These are phyloP conservation scores for Scaptomyza parva DNA, from an alignment of 2,888 invertebrate species.

Conservation along the genomic window DNA sequence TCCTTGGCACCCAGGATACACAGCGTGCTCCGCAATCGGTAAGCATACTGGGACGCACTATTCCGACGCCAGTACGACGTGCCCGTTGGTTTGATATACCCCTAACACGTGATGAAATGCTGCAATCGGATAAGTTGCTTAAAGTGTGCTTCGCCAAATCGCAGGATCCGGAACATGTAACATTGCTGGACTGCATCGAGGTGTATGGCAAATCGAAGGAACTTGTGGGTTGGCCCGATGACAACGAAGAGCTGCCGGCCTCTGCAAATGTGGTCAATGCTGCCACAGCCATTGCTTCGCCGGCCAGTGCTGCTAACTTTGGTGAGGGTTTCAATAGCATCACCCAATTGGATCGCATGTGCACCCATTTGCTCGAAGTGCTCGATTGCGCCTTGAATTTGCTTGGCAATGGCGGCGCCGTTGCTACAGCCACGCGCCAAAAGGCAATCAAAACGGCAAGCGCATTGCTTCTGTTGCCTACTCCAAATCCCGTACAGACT, in stretches of 20 bases:
- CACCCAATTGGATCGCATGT: constrained; percentile 86
- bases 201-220: constrained; percentile 98
- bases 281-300: constrained; percentile 75
- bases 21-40: constrained; percentile 82
- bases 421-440: constrained; percentile 86
- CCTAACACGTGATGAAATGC: constrained; percentile 95
- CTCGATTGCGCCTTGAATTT: constrained; percentile 90
- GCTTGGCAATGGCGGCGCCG: constrained; percentile 83
- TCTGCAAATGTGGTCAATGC: constrained; percentile 70
- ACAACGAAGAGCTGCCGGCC: constrained; percentile 90
- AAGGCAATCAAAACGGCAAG: constrained; percentile 88
- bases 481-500: constrained; percentile 89
- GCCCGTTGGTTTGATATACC: constrained; percentile 98
- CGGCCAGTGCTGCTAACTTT: constrained; percentile 54
- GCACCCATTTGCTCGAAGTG: constrained; percentile 89
- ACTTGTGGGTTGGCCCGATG: constrained; percentile 98
- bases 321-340: constrained; percentile 81
- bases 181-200: constrained; percentile 97
- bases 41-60: constrained; percentile 87
- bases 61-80: constrained; percentile 90
- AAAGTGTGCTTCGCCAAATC: constrained; percentile 93
- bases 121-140: constrained; percentile 96
- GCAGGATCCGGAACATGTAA: constrained; percentile 94
- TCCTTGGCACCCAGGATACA: constrained; percentile 88
- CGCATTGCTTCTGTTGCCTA: constrained; percentile 87